Evolutionary conservation across 2,888 invertebrate genomes (phyloP).

Genomic region (Hirtodrosophila histrioides): DNA sequence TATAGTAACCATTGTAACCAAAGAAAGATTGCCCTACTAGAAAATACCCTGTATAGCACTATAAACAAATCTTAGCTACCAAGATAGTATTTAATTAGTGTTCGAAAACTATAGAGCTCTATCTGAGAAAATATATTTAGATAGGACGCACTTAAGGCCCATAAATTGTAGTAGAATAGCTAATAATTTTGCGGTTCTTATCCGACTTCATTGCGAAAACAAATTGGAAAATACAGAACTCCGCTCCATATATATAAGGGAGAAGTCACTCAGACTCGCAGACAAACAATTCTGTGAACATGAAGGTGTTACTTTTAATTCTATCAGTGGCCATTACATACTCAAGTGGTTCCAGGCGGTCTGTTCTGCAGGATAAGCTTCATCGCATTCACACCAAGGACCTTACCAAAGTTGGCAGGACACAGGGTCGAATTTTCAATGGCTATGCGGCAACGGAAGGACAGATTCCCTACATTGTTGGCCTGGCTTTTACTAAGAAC

Average conservation of each 20-base stretch:
- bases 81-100: conserved; percentile 8
- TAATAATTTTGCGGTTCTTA: too few species aligned
- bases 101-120: background rate
- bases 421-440: conserved; percentile 50
- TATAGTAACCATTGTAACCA: too few species aligned
- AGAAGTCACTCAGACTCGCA: too few species aligned
- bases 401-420: background rate
- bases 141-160: too few species aligned
- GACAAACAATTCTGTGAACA: background rate
- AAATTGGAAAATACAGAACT: background rate
- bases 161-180: background rate
- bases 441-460: conserved; percentile 40
- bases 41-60: too few species aligned
- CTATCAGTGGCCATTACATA: background rate
- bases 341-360: background rate
- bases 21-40: too few species aligned
- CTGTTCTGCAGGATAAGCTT: background rate
- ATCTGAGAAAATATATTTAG: too few species aligned
- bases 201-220: too few species aligned
- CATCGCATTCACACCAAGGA: background rate
- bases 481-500: conserved; percentile 20
- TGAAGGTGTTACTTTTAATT: conserved; percentile 5
- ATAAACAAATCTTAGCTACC: too few species aligned
- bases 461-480: conserved; percentile 59
- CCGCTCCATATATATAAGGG: conserved; percentile 2